Base-by-base conservation (phyloP, 2,797 vertebrate species). In the Hyperoplus lanceolatus region DNA sequence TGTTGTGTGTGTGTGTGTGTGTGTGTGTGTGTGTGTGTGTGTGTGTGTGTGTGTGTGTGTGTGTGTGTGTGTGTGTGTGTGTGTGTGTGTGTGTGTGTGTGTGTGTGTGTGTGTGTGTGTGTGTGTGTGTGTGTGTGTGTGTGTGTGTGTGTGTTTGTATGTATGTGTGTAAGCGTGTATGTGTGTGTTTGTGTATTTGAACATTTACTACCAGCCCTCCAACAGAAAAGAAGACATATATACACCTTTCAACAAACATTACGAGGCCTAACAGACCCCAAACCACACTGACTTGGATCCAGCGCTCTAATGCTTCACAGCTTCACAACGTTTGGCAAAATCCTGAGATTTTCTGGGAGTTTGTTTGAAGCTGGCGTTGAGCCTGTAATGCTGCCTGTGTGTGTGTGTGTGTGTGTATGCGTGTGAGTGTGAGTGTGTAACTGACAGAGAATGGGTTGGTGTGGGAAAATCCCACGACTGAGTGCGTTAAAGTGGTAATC, bases 401-500 rank as follows among this genome's bases (percentile, higher is more conserved):
- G 87, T 29, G 87, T 0, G 53, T 51, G 66, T 85, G 87, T 0
- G 49, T 51, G 66, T 84, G 87, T 0, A 49, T 51, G 66, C 83
- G 87, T 0, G 53, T 51, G 66, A 84, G 87, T 0, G 53, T 51
- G 66, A 83, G 87, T 29, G 29, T 29, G 29, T 29, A 29, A 90
- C 75, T 82, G 90, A 90, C 85, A 81, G 84, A 75, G 76, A 65
- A 75, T 70, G 38, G 89, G 83, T 70, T 41, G 70, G 43, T 80
- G 87, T 88, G 86, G 87, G 90, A 88, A 90, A 91, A 87, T 91
- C 87, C 90, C 80, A 85, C 51, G 15, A 72, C 50, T 50, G 54
- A 72, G 75, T 73, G 85, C 77, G 87, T 66, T 83, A 84, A 91
- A 80, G 83, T 86, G 90, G 84, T 90, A 89, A 91, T 90, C 89